Conservation (phyloP, 2,113 vertebrate genomes). For the Catagonus wagneri region DNA sequence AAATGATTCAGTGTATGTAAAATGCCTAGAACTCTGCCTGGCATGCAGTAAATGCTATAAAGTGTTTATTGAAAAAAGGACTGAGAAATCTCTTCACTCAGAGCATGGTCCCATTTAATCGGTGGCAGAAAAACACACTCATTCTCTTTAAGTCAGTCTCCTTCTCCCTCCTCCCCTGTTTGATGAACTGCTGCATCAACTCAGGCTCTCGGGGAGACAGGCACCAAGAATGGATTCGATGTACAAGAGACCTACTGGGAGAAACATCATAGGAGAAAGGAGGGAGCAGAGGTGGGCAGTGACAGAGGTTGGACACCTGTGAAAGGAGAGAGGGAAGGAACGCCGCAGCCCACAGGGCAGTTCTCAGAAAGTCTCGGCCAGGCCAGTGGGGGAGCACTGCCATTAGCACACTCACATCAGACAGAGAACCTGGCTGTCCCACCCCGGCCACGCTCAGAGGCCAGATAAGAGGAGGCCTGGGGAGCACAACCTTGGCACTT, state of each 20-base stretch:
- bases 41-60: not conserved
- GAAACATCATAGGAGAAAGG: not conserved
- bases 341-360: not conserved
- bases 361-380: not conserved
- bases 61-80: not conserved
- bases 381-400: not conserved
- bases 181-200: not conserved
- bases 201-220: not conserved
- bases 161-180: too few relatives aligned
- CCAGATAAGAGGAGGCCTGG: not conserved
- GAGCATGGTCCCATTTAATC: not conserved
- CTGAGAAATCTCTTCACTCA: not conserved
- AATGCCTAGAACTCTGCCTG: not conserved
- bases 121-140: not conserved
- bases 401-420: not conserved
- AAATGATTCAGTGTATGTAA: not conserved
- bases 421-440: not conserved
- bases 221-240: not conserved
- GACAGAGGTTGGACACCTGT: not conserved
- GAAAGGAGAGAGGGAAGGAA: not conserved
- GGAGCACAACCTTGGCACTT: not conserved
- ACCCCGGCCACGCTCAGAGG: not conserved
- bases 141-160: not conserved
- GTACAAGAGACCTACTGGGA: not conserved
- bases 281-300: not conserved